phyloP scores from a whole-genome alignment of 2,113 vertebrate genomes.

The Clarias macrocephalus region DNA sequence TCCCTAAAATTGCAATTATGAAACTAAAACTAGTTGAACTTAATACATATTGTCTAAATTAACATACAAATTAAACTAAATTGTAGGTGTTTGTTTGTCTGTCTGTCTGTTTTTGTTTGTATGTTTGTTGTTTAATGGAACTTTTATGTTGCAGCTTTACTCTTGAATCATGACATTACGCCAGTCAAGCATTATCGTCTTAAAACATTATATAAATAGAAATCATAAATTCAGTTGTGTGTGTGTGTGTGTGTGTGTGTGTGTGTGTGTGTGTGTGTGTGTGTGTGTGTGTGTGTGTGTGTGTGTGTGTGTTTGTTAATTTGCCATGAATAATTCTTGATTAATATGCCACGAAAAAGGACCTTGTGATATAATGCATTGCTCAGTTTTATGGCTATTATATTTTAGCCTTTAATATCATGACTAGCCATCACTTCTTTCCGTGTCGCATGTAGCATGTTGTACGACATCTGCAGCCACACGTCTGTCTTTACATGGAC shows the following conservation, averaged over 20 bases:
- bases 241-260: background rate
- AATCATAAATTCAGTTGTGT: background rate
- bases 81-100: background rate
- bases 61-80: background rate
- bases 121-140: background rate
- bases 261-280: no score
- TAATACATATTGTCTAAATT: background rate
- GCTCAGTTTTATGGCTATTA: background rate
- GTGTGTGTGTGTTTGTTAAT: background rate
- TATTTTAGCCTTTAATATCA: background rate
- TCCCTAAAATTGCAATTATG: no score
- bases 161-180: background rate
- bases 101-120: no score
- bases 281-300: no score
- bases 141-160: background rate
- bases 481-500: background rate
- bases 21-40: no score
- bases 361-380: background rate
- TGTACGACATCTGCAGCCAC: slow-evolving; percentile 9
- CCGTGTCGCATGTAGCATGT: background rate
- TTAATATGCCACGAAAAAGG: background rate
- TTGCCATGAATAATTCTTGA: background rate
- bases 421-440: background rate
- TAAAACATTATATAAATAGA: background rate
- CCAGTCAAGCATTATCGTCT: background rate